Base-by-base conservation (phyloP, 2,888 invertebrate species). In the Crematogaster levior region DNA sequence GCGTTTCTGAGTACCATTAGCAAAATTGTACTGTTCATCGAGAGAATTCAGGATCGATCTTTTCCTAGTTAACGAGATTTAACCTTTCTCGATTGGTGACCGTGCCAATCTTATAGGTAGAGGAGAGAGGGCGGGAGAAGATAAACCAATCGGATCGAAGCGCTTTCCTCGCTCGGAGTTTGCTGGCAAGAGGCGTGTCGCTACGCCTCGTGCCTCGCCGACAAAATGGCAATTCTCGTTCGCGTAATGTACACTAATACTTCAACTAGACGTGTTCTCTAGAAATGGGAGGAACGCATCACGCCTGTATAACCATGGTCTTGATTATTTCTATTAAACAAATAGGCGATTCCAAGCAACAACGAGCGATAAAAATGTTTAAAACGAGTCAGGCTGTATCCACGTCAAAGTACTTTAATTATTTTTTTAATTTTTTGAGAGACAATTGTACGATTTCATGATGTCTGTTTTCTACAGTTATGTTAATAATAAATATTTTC, bases 181-280 rank as follows among this genome's bases (percentile, higher is more conserved):
- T 56, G 40, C 56, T 12, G 56, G 21, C 56, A 21, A 79, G 70
- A 79, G 77, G 77, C 77, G 77, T 79, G 77, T 70, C 77, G 70
- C 34, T 79, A 79, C 77, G 77, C 77, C 77, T 79, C 37, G 77
- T 40, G 34, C 12, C 43, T 43, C 21, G 70, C 77, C 77, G 77
- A 79, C 70, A 79, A 79, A 79, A 79, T 79, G 77, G 77, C 77
- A 79, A 79, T 56, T 56, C 70, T 68, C 43, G 27, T 79, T 68
- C 56, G 46, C n/a, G 53, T 56, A 66, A 56, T 66, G 30, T 56
- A 56, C 43, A 30, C 18, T 68, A 40, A 65, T 40, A 53, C 40
- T 40, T 68, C 24, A 37, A 43, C 53, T 30, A 30, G 53, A 48
- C 40, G 34, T n/a, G 10, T n/a, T 63, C 9, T 30, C 58, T 15